Base-by-base conservation (phyloP, 1,140 invertebrate species). In the Drosophila kohkoa region DNA sequence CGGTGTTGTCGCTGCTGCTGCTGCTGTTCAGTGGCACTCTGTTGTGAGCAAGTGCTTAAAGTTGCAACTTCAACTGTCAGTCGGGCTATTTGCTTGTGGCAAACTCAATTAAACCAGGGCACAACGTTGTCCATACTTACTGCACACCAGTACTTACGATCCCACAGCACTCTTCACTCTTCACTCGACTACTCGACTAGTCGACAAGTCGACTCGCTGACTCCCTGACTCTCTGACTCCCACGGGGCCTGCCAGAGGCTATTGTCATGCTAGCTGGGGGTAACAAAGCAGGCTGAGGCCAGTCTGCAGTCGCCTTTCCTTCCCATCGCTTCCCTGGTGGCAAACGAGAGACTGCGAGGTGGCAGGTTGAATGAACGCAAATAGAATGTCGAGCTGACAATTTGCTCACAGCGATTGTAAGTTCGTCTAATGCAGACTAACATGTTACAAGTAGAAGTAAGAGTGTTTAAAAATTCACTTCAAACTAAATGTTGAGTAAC, bases 91-190 rank as follows among this genome's bases (percentile, higher is more conserved):
- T 75, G 72, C 72, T 69, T 70, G 72, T 43, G 66, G 72, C 58
- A 70, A 75, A 75, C 72, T 70, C 72, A 75, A 75, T 75, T 75
- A 75, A 75, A 75, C 66, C 72, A 64, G 57, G 58, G 51, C 58
- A 69, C 32, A 8, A 58, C 15, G 46, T 58, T 41, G 5, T 28
- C 54, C 16, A 49, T 57, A 62, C 57, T 48, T 51, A 28, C 49
- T n/a, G 4, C 3, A 11, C 5, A 11, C 5, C 16, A 43, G 28
- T 43, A 15, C 51, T 32, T 35, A 54, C 51, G 51, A 35, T 7
- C 35, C 35, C 35, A 38, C 35, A 8, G n/a, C 51, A 54, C 30
- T 28, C 48, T 25, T 4, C 7, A 30, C 20, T 30, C 48, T 5
- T 2, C 28, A 43, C 38, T 20, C 10, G 5, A 16, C 45, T 15